phyloP scores from a whole-genome alignment of 2,113 vertebrate species.

The Eretmochelys imbricata region DNA sequence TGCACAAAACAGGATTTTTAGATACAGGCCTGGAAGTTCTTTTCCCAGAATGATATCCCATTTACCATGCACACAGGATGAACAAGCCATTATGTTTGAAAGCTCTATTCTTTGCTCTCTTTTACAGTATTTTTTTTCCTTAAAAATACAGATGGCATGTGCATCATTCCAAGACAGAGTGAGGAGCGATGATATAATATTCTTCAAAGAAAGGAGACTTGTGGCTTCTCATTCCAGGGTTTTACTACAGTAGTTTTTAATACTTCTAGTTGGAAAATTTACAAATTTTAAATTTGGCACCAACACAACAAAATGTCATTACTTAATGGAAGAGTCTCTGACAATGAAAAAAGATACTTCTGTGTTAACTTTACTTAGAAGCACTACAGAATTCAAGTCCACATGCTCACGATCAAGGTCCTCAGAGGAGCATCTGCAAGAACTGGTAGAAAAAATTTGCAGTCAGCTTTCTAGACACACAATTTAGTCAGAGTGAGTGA shows the following conservation, averaged over 20 bases:
- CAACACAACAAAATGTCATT: background rate
- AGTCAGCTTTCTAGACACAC: constrained; percentile 6
- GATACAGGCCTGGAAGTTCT: background rate
- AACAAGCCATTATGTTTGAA: background rate
- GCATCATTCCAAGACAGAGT: background rate
- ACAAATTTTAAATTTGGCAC: constrained; percentile 10
- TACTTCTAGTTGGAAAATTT: background rate
- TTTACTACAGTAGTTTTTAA: background rate
- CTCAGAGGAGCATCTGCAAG: background rate
- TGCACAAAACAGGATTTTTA: background rate
- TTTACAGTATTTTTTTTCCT: background rate
- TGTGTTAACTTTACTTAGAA: constrained; percentile 16
- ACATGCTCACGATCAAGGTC: constrained; percentile 3
- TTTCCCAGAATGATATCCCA: background rate
- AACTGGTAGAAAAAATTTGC: constrained; percentile 1
- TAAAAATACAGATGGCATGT: background rate
- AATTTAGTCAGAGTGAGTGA: background rate
- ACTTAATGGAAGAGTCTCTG: constrained; percentile 14
- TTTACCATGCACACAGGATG: background rate
- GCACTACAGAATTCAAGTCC: background rate
- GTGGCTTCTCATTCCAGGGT: background rate
- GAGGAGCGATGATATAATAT: background rate
- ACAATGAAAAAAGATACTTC: background rate
- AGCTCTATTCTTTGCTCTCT: background rate
- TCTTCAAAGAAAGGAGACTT: background rate